These are phyloP conservation scores for Meteorus colon DNA, from an alignment of 2,888 invertebrate species.

Conservation along the genomic window DNA sequence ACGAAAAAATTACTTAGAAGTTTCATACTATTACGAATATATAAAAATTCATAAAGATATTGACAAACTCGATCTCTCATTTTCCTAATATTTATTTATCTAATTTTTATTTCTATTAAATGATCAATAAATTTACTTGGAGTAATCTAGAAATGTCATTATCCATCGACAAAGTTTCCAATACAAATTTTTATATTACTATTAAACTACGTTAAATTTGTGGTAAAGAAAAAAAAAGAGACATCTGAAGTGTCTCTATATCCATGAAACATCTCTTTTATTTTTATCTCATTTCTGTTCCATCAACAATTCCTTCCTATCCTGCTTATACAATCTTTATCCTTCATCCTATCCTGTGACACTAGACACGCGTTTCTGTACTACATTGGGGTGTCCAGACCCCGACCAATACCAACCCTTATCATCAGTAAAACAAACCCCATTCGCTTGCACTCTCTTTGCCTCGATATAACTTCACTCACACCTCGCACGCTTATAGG, in stretches of 20 bases:
- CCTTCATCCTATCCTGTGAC: background rate
- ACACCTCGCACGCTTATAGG: conserved; percentile 30
- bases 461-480: background rate
- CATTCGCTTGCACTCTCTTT: conserved; percentile 38
- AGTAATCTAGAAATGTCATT: no score
- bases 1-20: no score
- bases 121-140: no score
- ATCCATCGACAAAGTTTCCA: no score
- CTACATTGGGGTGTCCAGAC: conserved; percentile 28
- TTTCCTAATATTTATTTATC: no score
- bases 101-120: no score
- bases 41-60: no score
- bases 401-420: conserved; percentile 33
- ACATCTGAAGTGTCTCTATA: conserved; percentile 44
- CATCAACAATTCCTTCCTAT: conserved; percentile 25
- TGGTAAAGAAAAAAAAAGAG: no score
- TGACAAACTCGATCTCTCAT: no score
- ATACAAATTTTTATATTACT: no score
- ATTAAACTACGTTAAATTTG: no score
- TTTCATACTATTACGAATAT: no score
- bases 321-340: conserved; percentile 36
- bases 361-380: conserved; percentile 10
- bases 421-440: conserved; percentile 7
- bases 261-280: conserved; percentile 46
- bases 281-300: conserved; percentile 27